Evolutionary conservation across 2,797 vertebrate species (phyloP).

Genomic region (Myotis pilosus): DNA sequence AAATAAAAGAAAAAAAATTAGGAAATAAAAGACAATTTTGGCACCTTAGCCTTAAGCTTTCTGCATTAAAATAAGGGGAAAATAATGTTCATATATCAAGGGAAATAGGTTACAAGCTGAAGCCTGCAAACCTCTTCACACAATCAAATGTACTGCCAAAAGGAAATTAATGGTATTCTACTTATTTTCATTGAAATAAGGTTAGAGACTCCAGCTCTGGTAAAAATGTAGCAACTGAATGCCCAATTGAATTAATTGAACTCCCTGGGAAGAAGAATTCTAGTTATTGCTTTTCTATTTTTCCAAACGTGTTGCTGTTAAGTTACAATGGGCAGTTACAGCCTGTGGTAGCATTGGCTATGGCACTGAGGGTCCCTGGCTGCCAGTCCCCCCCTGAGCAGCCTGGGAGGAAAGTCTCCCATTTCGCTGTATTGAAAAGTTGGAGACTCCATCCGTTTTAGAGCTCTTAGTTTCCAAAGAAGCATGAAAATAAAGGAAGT

Average conservation of each 20-base stretch:
- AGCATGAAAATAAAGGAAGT: not conserved
- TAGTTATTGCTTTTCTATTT: conserved; percentile 68
- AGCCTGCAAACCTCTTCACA: conserved; percentile 60
- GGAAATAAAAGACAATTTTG: conserved; percentile 70
- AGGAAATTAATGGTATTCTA: conserved; percentile 68
- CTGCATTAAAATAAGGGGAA: conserved; percentile 66
- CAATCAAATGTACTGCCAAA: conserved; percentile 57
- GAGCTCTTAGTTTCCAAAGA: conserved; percentile 1
- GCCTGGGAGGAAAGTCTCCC: not conserved
- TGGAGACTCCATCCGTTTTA: not conserved
- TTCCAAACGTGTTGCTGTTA: conserved; percentile 49
- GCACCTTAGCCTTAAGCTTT: conserved; percentile 55
- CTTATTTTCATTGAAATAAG: conserved; percentile 73
- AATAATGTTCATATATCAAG: conserved; percentile 61
- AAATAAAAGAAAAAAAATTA: conserved; percentile 48
- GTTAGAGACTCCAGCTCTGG: conserved; percentile 61
- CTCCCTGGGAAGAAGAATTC: conserved; percentile 55
- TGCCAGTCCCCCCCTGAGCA: not conserved
- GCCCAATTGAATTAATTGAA: conserved; percentile 69
- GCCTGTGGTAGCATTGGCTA: not conserved
- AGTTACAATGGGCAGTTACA: conserved; percentile 10
- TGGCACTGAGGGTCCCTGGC: not conserved
- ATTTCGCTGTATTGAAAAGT: not conserved
- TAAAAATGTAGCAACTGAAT: conserved; percentile 63
- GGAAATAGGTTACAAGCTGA: conserved; percentile 68